These are phyloP conservation scores for Zygothrica quintamaculata DNA, from an alignment of 2,888 invertebrate species.

Conservation along the genomic window DNA sequence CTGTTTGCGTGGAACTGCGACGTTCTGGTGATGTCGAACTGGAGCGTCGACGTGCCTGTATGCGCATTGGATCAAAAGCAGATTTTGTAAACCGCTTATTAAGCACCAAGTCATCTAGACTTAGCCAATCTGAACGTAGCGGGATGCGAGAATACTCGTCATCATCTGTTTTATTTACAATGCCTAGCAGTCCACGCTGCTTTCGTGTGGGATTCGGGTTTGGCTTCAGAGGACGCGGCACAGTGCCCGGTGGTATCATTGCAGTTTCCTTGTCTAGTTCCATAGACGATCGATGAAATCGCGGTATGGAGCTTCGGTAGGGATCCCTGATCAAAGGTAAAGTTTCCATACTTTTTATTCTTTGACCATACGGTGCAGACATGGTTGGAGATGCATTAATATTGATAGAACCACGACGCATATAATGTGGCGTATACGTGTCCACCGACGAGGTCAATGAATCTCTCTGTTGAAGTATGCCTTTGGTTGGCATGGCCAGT, in stretches of 20 bases:
- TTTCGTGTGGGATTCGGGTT: conserved; percentile 83
- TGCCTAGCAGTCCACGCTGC: conserved; percentile 81
- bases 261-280: conserved; percentile 72
- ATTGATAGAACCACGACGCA: conserved; percentile 47
- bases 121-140: conserved; percentile 80
- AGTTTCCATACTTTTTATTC: conserved; percentile 79
- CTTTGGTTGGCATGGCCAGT: conserved; percentile 74
- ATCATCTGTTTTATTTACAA: conserved; percentile 77
- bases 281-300: conserved; percentile 77
- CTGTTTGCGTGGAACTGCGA: conserved; percentile 83
- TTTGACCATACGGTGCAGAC: conserved; percentile 47
- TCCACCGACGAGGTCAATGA: conserved; percentile 79
- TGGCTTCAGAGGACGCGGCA: conserved; percentile 75
- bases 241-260: conserved; percentile 73
- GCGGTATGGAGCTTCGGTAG: conserved; percentile 77
- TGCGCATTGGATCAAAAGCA: conserved; percentile 52
- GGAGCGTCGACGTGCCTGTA: conserved; percentile 71
- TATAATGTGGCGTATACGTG: conserved; percentile 63
- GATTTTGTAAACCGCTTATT: conserved; percentile 51
- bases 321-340: conserved; percentile 81
- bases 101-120: conserved; percentile 80
- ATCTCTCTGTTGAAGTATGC: conserved; percentile 82
- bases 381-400: conserved; percentile 11
- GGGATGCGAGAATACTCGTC: conserved; percentile 72
- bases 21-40: conserved; percentile 83